Evolutionary conservation across 2,797 vertebrate species (phyloP).

Genomic region (Spea hammondii): DNA sequence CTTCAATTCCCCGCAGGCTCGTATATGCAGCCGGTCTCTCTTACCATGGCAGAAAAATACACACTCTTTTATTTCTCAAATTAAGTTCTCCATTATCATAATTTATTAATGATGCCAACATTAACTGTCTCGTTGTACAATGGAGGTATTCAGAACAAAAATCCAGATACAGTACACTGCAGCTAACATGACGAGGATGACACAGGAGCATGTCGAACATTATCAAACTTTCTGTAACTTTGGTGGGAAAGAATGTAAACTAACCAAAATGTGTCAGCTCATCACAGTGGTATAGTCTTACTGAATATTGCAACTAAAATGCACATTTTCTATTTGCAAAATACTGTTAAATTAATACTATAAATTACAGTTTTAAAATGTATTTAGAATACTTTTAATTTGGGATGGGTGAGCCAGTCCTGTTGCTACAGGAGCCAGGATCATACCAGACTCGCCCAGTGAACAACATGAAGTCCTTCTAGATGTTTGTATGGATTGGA

Average conservation of each 20-base stretch:
- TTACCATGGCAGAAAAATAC: conserved; percentile 40
- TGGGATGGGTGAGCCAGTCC: no score
- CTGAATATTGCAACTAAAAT: no score
- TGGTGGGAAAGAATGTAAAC: not conserved
- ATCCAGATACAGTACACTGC: conserved; percentile 9
- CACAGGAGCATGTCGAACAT: not conserved
- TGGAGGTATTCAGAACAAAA: conserved; percentile 1
- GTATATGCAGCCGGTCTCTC: conserved; percentile 41
- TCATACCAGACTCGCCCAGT: no score
- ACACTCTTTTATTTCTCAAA: conserved; percentile 43
- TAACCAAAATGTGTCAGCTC: no score
- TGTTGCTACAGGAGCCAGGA: no score
- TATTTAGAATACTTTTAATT: no score
- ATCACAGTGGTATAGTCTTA: no score
- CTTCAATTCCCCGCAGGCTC: conserved; percentile 49
- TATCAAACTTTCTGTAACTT: not conserved
- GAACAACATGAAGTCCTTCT: no score
- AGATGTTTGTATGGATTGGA: no score
- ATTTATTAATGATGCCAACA: conserved; percentile 48
- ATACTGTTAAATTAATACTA: no score
- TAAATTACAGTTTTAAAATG: no score
- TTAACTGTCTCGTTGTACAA: conserved; percentile 35
- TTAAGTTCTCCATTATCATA: conserved; percentile 51
- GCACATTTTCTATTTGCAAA: no score
- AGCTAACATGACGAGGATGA: conserved; percentile 7